These are phyloP conservation scores for Oncorhynchus keta DNA, from an alignment of 2,113 vertebrate genomes.

Conservation along the genomic window DNA sequence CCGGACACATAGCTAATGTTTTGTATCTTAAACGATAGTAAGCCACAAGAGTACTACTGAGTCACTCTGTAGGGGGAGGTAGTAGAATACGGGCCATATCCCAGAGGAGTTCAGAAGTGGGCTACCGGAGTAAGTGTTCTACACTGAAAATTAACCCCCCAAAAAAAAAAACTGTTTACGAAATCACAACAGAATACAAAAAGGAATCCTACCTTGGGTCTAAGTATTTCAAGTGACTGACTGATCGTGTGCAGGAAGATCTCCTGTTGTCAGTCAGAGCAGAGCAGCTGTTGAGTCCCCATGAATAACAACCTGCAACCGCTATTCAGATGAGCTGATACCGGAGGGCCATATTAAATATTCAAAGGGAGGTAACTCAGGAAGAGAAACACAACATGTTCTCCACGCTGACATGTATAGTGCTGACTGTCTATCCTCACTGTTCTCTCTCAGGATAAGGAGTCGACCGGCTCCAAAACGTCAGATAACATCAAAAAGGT, in stretches of 20 bases:
- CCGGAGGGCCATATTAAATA: slow-evolving; percentile 19
- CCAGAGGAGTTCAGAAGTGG: too few species aligned
- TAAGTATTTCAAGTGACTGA: slow-evolving; percentile 22
- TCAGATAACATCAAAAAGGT: neutral
- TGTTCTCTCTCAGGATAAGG: neutral
- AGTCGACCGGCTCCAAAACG: neutral
- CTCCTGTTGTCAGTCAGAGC: slow-evolving; percentile 50
- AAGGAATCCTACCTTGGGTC: slow-evolving; percentile 11
- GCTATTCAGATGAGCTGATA: neutral
- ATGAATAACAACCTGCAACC: slow-evolving; percentile 32
- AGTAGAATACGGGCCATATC: too few species aligned
- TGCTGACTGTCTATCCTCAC: neutral
- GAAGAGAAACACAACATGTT: slow-evolving; percentile 23
- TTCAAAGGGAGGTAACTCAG: neutral
- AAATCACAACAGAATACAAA: slow-evolving; percentile 39
- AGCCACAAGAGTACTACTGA: slow-evolving; percentile 17
- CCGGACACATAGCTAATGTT: slow-evolving; percentile 3
- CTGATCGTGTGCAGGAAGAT: slow-evolving; percentile 17
- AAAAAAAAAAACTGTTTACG: neutral
- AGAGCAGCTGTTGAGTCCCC: slow-evolving; percentile 33
- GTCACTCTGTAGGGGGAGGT: neutral
- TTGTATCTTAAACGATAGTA: neutral
- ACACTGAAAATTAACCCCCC: neutral
- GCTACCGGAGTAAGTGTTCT: slow-evolving; percentile 7
- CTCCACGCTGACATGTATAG: slow-evolving; percentile 9